Base-by-base conservation (phyloP, 2,888 invertebrate species). In the Campopleginae sp. region DNA sequence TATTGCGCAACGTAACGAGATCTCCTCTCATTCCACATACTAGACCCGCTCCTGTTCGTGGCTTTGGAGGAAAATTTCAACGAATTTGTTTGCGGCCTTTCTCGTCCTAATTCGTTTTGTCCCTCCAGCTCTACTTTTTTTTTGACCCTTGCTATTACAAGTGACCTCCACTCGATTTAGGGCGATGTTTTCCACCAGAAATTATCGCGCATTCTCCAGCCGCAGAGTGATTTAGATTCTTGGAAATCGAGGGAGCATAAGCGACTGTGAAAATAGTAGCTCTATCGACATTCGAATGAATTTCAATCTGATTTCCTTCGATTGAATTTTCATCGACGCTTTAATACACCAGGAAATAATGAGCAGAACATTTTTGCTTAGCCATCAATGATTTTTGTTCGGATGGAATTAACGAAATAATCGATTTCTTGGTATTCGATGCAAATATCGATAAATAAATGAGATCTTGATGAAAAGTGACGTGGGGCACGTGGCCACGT, bases 61-160 rank as follows among this genome's bases (percentile, higher is more conserved):
- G 70, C 75, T 85, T 87, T 88, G 89, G 82, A 86, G 86, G 87
- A 75, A 87, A 91, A 89, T 89, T 89, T 89, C 90, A 74, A 88
- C 89, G 86, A 90, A 91, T 91, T 91, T 90, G 90, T 89, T 89
- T 86, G 88, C 82, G 88, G 88, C 87, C 87, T 85, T 44, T 46
- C 48, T 33, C 88, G 76, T 86, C 81, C 87, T 89, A 90, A 91
- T 91, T 91, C 87, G 88, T 89, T 88, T 88, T 77, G 23, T 76
- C 76, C 80, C 81, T 27, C 58, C 58, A 14, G 0, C 58, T 14
- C 46, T 5, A 70, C n/a, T 74, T 42, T 46, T 71, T 27, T 23
- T 71, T 23, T 38, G 23, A 78, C 58, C 42, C 38, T 33, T n/a
- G 81, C 19, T 23, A 63, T 80, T 84, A 68, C 74, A 61, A 77